Evolutionary conservation across 1,140 invertebrate species (phyloP), one percentile per base, ranked within the genome.

Genomic region (Papilio helenus): DNA sequence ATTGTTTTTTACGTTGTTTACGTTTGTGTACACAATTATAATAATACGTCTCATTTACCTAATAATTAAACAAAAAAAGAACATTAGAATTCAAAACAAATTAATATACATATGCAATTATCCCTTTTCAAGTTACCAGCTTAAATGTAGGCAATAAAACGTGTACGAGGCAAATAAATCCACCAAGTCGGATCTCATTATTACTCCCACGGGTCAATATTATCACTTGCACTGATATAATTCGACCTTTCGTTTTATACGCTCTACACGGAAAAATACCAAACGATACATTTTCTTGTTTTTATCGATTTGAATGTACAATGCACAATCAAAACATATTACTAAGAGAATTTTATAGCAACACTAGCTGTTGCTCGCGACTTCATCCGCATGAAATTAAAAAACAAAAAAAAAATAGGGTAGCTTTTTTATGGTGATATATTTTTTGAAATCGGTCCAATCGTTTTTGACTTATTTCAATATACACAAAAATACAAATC

Each of bases 171-270:
- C 44, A 49, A 55, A 76, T 76, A 76, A 76, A 76, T 76, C 73
- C 49, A 34, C 26, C 14, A 20, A 76, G 23, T 76, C 49, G 73
- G 73, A 29, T 76, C 73, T 76, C 73, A 73, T 73, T 72, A 72
- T 61, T 65, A 65, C 72, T 74, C 72, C 72, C 72, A 74, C 42
- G 72, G 72, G 72, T 74, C 72, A 74, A 74, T 49, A 74, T 74
- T 74, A 74, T 74, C 72, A 74, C 72, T 74, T 74, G 44, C 72
- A 72, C 8, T 39, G 72, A 74, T 74, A 74, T 49, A 74, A 74
- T 23, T 74, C 44, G 72, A 74, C 72, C 72, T 74, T 46, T 74
- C 42, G 44, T 49, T 74, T 74, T 51, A 74, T 65, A 65, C 14
- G 10, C 23, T 65, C 16, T 29, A 29, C 23, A 65, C 12, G 61